Conservation (phyloP, 2,113 vertebrate genomes). For the Helogale parvula region DNA sequence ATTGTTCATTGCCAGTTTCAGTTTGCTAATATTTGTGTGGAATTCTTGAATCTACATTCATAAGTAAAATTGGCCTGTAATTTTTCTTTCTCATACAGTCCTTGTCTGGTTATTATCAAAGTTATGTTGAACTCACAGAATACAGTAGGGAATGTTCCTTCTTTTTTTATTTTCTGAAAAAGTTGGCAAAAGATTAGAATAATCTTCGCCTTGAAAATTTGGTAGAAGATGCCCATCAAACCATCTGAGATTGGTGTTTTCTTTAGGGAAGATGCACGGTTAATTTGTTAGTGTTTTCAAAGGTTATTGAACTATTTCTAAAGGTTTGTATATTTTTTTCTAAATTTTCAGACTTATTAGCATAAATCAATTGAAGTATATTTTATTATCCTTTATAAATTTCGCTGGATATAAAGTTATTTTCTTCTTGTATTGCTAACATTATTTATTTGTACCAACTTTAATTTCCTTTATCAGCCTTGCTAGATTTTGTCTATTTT, state of each 20-base stretch:
- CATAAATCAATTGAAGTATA: neutral
- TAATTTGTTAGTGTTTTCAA: neutral
- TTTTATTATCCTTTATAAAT: neutral
- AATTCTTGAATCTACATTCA: neutral
- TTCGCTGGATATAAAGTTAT: neutral
- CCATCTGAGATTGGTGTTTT: neutral
- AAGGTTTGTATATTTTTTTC: neutral
- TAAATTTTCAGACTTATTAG: neutral
- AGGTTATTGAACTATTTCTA: neutral
- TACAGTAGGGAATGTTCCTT: neutral
- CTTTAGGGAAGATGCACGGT: neutral
- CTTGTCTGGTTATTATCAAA: neutral
- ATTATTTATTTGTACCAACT: neutral
- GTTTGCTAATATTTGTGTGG: neutral
- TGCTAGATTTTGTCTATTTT: neutral
- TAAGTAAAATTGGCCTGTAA: neutral
- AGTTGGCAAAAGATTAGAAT: slow-evolving; percentile 3
- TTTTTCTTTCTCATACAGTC: neutral
- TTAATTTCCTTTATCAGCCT: neutral
- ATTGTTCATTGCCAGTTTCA: neutral
- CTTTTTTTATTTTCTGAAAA: neutral
- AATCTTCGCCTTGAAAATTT: neutral
- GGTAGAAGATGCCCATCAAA: neutral
- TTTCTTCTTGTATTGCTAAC: neutral
- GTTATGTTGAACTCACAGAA: neutral